These are phyloP conservation scores for Nyctibius grandis DNA, from an alignment of 2,797 vertebrate species.

Conservation along the genomic window DNA sequence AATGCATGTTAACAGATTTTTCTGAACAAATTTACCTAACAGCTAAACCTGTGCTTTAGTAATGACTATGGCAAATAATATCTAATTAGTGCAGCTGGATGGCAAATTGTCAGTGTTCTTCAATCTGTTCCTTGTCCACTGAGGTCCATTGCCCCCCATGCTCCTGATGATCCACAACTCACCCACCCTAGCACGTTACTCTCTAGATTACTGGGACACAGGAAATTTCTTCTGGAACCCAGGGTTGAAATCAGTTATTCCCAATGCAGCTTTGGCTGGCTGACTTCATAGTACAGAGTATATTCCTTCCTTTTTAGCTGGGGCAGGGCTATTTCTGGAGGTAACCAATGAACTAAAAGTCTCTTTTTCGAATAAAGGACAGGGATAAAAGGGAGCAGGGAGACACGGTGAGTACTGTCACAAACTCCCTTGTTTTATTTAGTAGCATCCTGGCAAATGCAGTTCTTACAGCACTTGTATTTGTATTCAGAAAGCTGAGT, in stretches of 20 bases:
- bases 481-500: constrained; percentile 61
- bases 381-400: background rate
- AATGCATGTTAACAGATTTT: background rate
- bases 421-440: background rate
- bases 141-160: background rate
- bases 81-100: background rate
- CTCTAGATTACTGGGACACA: background rate
- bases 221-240: background rate
- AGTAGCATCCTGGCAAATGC: constrained; percentile 4
- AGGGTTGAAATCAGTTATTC: background rate
- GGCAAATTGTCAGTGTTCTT: background rate
- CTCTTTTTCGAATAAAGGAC: background rate
- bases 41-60: background rate
- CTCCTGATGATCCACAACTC: background rate
- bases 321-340: background rate
- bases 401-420: background rate
- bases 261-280: background rate
- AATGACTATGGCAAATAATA: background rate
- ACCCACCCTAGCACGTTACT: fast-evolving
- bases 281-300: background rate
- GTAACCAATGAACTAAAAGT: background rate
- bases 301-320: background rate
- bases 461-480: constrained; percentile 21
- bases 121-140: background rate
- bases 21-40: background rate